A percentile compares a stretch with the other conserved stretches of the same genome.
Conservation (phyloP, 2,113 vertebrate species). For the Potamarius usumacintae region DNA sequence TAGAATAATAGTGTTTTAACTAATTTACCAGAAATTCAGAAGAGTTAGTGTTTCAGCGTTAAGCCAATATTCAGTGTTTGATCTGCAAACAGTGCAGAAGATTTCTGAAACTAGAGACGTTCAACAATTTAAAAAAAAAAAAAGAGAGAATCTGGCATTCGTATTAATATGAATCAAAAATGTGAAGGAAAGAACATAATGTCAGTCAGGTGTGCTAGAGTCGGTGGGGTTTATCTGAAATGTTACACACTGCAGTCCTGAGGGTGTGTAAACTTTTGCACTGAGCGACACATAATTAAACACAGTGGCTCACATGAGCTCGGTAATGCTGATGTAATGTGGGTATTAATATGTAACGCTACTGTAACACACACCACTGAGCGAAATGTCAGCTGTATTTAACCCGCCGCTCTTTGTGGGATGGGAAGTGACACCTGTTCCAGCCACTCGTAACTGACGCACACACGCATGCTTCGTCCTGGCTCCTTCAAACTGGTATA, state of each 20-base stretch:
- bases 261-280: background rate
- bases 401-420: background rate
- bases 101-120: too few relatives aligned
- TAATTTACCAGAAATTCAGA: background rate
- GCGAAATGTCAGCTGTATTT: constrained; percentile 34
- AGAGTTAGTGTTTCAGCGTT: background rate
- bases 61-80: too few relatives aligned
- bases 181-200: background rate
- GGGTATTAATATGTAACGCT: constrained; percentile 6
- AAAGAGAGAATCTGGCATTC: background rate
- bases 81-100: too few relatives aligned
- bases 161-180: too few relatives aligned
- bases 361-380: constrained; percentile 19
- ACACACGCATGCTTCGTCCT: background rate
- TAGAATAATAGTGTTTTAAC: too few relatives aligned
- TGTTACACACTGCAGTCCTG: background rate
- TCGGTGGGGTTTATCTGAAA: background rate
- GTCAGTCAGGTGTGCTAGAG: background rate
- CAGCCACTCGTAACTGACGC: constrained; percentile 22
- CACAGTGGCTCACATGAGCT: background rate
- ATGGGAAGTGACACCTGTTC: constrained; percentile 30
- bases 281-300: background rate
- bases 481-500: background rate
- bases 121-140: too few relatives aligned
- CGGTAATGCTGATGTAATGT: background rate